Evolutionary conservation across 2,888 invertebrate genomes (phyloP), one percentile per base, ranked within the genome.

Genomic region (Tupiocoris notatus): DNA sequence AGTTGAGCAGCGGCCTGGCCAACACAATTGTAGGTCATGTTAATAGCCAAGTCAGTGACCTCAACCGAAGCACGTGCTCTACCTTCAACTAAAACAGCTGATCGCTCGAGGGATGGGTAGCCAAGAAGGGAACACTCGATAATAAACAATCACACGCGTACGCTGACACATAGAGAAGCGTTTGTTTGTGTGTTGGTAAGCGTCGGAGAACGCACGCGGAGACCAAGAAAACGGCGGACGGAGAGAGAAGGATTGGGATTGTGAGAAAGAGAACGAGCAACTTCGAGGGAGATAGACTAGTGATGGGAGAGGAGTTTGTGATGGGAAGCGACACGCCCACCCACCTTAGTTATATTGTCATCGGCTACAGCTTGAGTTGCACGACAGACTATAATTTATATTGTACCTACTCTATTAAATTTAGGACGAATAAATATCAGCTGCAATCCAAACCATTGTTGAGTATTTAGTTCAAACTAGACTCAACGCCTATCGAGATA

Each of bases 31-130:
- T 73, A 73, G 73, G 73, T 73, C 73, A 73, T 63, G 73, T 73
- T 73, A 73, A 73, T 73, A 62, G 62, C 73, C 61, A 73, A 73
- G 73, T 73, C 73, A 73, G 73, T 73, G 73, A 73, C 73, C 73
- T 73, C 73, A 62, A 22, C 61, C 25, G 21, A 57, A 73, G 73
- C 70, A 70, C 70, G 75, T 66, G 59, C 62, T 75, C 75, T 59
- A 64, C 58, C 75, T 64, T 65, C 66, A 57, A 75, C 66, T 39
- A 75, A 71, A 75, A 75, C 75, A 75, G 75, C 75, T 75, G 75
- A 75, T 75, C 66, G 58, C 16, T 21, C 56, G 39, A 12, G 12
- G 39, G 39, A 39, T 39, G 39, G 39, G 39, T 7, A 23, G 59
- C 70, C 24, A 57, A 58, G 70, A 70, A 65, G 65, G 65, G 70